Evolutionary conservation across 2,113 vertebrate species (phyloP).

Genomic region (Strix uralensis): DNA sequence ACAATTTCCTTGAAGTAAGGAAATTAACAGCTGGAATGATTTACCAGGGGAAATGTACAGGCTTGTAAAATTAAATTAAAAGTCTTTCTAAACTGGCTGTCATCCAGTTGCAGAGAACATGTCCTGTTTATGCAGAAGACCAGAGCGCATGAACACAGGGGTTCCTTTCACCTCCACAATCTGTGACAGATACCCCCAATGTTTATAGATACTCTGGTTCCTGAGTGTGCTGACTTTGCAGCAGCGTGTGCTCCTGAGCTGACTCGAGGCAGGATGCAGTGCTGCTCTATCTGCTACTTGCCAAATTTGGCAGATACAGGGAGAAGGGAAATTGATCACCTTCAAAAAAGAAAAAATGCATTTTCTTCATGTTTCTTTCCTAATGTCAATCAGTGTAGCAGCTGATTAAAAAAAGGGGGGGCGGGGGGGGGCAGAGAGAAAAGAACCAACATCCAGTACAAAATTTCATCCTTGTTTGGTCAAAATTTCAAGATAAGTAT

Average conservation of each 20-base stretch:
- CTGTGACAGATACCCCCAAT: neutral
- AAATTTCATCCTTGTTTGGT: neutral
- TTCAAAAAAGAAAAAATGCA: neutral
- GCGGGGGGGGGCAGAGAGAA: neutral
- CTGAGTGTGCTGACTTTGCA: neutral
- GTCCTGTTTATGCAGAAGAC: neutral
- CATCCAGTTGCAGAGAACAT: neutral
- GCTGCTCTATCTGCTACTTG: neutral
- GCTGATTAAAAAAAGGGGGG: neutral
- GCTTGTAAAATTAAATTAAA: conserved; percentile 33
- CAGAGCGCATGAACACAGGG: neutral
- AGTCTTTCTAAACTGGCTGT: neutral
- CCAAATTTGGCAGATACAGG: neutral
- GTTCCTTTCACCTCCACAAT: neutral
- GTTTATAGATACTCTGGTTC: neutral
- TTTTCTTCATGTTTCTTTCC: neutral
- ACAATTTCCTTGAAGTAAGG: conserved; percentile 25
- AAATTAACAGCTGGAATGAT: conserved; percentile 30
- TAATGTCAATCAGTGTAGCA: neutral
- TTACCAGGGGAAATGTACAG: neutral
- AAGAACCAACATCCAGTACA: neutral
- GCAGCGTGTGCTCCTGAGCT: neutral
- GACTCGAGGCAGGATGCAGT: rapidly evolving
- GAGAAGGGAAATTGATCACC: neutral
- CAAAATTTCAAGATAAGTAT: neutral